Evolutionary conservation across 2,797 vertebrate species (phyloP).

Genomic region (Epinephelus awoara): DNA sequence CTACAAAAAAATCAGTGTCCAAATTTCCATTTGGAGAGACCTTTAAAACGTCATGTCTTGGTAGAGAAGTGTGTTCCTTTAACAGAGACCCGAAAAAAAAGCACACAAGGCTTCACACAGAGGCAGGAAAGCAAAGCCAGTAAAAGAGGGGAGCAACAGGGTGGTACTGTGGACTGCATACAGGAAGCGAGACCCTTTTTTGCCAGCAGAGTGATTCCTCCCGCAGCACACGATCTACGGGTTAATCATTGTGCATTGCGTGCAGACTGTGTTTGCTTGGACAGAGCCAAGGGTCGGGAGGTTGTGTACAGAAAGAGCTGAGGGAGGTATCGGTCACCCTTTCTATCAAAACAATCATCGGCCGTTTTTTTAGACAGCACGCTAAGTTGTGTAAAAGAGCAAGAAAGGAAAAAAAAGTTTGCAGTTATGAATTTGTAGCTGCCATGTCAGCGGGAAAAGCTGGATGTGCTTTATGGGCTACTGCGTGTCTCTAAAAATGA

Average conservation of each 20-base stretch:
- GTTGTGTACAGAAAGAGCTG: conserved; percentile 84
- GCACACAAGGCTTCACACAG: neutral
- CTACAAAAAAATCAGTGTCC: neutral
- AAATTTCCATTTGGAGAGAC: neutral
- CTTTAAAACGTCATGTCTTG: neutral
- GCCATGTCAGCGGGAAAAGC: neutral
- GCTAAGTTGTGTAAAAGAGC: conserved; percentile 64
- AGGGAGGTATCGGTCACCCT: conserved; percentile 82
- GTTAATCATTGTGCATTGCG: conserved; percentile 90
- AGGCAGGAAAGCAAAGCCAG: neutral
- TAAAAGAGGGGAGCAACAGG: neutral
- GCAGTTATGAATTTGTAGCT: conserved; percentile 5
- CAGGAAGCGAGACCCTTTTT: conserved; percentile 1
- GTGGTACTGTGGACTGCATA: neutral
- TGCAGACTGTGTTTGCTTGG: conserved; percentile 90
- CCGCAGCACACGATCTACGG: conserved; percentile 67
- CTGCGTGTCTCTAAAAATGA: neutral
- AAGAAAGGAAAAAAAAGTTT: conserved; percentile 10
- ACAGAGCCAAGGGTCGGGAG: conserved; percentile 87
- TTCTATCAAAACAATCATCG: conserved; percentile 86
- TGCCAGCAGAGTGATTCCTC: conserved; percentile 39
- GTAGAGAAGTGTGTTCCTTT: neutral
- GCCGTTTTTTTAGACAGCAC: conserved; percentile 77
- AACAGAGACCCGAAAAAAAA: neutral
- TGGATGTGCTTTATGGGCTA: neutral